These are phyloP conservation scores for Mastigias papua DNA, from an alignment of 30 jellyfish, hydroid and myxozoan species.

Conservation along the genomic window DNA sequence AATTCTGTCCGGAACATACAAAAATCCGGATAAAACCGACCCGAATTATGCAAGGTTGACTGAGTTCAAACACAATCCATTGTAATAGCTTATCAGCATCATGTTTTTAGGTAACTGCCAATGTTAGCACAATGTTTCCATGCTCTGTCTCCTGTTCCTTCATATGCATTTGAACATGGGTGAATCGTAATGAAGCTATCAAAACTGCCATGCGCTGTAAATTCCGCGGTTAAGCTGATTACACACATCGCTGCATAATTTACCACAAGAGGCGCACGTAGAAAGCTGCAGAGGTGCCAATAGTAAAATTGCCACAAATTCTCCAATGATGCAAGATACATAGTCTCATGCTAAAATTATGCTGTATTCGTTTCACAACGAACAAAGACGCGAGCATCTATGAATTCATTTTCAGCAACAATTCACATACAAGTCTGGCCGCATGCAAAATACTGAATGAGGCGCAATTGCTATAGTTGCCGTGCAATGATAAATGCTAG, in stretches of 20 bases:
- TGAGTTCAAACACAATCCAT: too few relatives aligned
- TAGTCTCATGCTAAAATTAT: background rate
- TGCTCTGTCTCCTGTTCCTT: background rate
- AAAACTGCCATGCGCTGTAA: background rate
- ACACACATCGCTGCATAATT: conserved; percentile 5
- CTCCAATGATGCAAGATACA: background rate
- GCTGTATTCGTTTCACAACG: background rate
- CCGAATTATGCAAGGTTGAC: too few relatives aligned
- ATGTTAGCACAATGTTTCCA: background rate
- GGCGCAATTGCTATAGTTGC: too few relatives aligned
- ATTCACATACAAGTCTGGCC: too few relatives aligned
- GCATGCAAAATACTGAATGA: too few relatives aligned
- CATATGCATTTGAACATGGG: background rate
- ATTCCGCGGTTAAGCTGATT: background rate
- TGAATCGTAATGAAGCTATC: background rate
- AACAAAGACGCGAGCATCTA: too few relatives aligned
- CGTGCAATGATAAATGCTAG: too few relatives aligned
- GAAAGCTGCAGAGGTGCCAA: background rate
- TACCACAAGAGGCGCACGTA: background rate
- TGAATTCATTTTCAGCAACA: too few relatives aligned
- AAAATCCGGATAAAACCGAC: too few relatives aligned
- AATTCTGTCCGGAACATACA: too few relatives aligned
- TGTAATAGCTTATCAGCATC: too few relatives aligned
- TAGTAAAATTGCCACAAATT: background rate
- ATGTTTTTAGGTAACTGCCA: too few relatives aligned